Conservation (phyloP, 2,888 invertebrate genomes). For the Ornithoptera alexandrae region DNA sequence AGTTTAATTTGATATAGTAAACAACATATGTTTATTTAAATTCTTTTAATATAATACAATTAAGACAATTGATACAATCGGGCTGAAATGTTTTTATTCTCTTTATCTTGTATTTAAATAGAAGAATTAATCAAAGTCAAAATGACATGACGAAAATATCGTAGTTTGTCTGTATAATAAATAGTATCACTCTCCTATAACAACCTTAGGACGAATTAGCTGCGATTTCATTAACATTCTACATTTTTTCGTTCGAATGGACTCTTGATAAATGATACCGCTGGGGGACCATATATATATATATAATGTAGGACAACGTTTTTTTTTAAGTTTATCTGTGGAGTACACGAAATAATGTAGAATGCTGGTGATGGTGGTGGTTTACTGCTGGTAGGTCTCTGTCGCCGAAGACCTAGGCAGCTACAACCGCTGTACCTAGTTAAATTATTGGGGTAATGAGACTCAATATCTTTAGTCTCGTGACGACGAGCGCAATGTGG, state of each 20-base stretch:
- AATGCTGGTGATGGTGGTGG: too few species aligned
- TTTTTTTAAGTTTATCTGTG: background rate
- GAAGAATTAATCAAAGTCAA: slow-evolving; percentile 58
- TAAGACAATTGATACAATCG: background rate
- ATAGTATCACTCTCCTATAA: slow-evolving; percentile 44
- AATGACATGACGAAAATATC: slow-evolving; percentile 51
- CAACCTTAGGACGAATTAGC: slow-evolving; percentile 49
- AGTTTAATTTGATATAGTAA: background rate
- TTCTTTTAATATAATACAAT: background rate
- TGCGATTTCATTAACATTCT: slow-evolving; percentile 52
- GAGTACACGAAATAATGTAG: too few species aligned
- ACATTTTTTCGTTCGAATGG: slow-evolving; percentile 44
- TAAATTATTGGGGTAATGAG: too few species aligned
- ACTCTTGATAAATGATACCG: slow-evolving; percentile 51
- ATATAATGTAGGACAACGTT: slow-evolving; percentile 5
- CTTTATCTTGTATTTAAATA: slow-evolving; percentile 52
- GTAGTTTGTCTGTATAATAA: slow-evolving; percentile 54
- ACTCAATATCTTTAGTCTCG: too few species aligned
- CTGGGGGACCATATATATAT: slow-evolving; percentile 26
- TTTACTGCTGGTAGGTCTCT: too few species aligned
- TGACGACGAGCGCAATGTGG: too few species aligned
- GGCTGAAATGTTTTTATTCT: background rate
- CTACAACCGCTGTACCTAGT: too few species aligned
- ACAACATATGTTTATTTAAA: background rate
- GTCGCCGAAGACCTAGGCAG: too few species aligned